Percentiles rank a stretch among this genome's conserved stretches.
Conservation (phyloP, 2,113 vertebrate species). For the Tyto alba region DNA sequence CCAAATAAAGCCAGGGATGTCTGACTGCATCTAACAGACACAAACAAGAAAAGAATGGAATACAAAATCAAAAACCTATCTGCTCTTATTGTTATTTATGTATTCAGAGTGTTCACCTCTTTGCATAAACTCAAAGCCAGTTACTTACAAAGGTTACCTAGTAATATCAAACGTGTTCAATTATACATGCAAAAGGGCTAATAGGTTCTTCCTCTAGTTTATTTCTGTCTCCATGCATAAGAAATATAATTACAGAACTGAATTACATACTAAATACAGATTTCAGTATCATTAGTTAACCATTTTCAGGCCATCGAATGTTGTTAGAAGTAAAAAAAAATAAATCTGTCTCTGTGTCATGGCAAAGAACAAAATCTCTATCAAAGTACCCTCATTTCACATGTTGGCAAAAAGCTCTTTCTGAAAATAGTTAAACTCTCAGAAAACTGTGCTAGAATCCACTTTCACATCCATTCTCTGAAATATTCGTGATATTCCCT, state of each 20-base stretch:
- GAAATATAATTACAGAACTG: slow-evolving; percentile 52
- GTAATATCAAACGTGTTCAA: slow-evolving; percentile 34
- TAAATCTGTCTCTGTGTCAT: neutral
- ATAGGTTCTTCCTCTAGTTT: slow-evolving; percentile 53
- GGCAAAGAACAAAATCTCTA: neutral
- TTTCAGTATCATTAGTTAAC: slow-evolving; percentile 28
- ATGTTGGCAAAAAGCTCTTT: neutral
- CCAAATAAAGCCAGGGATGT: slow-evolving; percentile 16
- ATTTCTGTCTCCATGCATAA: slow-evolving; percentile 45
- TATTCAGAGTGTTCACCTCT: slow-evolving; percentile 40
- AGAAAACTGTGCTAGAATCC: neutral
- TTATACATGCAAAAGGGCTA: slow-evolving; percentile 55
- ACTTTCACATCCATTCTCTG: neutral
- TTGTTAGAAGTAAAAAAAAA: neutral
- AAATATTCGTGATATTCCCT: neutral
- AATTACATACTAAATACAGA: slow-evolving; percentile 39
- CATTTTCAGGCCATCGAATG: neutral
- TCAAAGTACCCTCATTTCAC: neutral
- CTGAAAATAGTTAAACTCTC: neutral
- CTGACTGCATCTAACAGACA: slow-evolving; percentile 18
- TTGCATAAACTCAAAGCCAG: slow-evolving; percentile 47
- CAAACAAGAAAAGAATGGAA: slow-evolving; percentile 58
- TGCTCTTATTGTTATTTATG: slow-evolving; percentile 49
- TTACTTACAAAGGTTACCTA: slow-evolving; percentile 32
- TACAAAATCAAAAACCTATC: slow-evolving; percentile 21